These are phyloP conservation scores for Plebejus melissa DNA, from an alignment of 2,888 invertebrate species.

Conservation along the genomic window DNA sequence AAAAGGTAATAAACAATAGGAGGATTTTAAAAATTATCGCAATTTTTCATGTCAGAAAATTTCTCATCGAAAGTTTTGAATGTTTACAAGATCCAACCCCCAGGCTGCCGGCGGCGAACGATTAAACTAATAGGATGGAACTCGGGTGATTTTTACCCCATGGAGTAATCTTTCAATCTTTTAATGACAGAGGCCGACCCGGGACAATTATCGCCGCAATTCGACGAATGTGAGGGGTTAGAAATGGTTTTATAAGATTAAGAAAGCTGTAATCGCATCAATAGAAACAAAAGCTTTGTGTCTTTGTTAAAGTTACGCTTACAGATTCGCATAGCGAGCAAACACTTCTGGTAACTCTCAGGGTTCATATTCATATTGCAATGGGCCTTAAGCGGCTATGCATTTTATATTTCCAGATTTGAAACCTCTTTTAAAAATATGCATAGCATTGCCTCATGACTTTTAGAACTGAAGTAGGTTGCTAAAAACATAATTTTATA, in stretches of 20 bases:
- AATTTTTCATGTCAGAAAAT: slow-evolving; percentile 17
- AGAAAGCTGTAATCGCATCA: slow-evolving; percentile 23
- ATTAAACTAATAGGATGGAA: slow-evolving; percentile 77
- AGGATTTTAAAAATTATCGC: slow-evolving; percentile 35
- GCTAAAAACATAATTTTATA: no score
- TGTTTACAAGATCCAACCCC: slow-evolving; percentile 42
- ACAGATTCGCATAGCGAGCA: no score
- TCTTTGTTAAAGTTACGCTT: background rate
- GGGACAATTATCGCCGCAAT: slow-evolving; percentile 52
- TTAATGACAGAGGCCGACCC: slow-evolving; percentile 64
- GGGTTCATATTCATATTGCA: no score
- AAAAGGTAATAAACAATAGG: slow-evolving; percentile 23
- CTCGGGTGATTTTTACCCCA: slow-evolving; percentile 64
- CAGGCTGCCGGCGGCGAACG: slow-evolving; percentile 54
- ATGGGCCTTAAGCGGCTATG: no score
- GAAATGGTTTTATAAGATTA: slow-evolving; percentile 29
- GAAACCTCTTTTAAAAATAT: no score
- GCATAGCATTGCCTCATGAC: no score
- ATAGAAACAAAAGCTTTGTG: slow-evolving; percentile 1
- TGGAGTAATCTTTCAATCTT: slow-evolving; percentile 74
- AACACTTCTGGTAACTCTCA: no score
- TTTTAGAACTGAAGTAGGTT: no score
- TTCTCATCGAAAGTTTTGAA: slow-evolving; percentile 24
- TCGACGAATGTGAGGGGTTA: slow-evolving; percentile 36
- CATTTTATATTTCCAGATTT: no score